A percentile compares a stretch with the other conserved stretches of the same genome.
Conservation (phyloP, 92 coral and sea anemone genomes). For the Epizoanthus rinbou region DNA sequence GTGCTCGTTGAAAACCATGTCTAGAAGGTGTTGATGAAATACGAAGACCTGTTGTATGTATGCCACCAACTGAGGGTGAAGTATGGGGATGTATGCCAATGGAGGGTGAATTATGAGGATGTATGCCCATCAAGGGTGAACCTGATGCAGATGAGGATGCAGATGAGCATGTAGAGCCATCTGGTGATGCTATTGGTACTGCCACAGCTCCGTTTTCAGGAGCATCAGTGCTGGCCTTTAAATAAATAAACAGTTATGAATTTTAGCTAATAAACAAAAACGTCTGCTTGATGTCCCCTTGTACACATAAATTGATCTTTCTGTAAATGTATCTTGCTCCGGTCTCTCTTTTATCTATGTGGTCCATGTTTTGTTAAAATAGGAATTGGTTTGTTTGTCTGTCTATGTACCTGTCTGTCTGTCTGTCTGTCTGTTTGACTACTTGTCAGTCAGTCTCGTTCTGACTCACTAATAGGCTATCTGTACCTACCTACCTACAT, state of each 20-base stretch:
- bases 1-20: conserved; percentile 12
- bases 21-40: conserved; percentile 36
- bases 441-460: no score
- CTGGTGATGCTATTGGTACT: not conserved
- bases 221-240: not conserved
- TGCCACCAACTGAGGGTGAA: not conserved
- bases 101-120: not conserved
- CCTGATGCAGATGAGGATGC: conserved; percentile 13
- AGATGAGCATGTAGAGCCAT: not conserved
- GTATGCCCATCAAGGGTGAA: not conserved
- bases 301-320: no score
- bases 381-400: not conserved
- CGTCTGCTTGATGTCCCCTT: not conserved
- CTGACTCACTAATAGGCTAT: no score
- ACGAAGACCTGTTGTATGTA: not conserved
- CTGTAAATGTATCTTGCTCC: no score
- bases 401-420: not conserved
- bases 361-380: no score
- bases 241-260: not conserved
- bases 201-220: not conserved
- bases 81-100: not conserved
- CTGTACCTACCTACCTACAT: no score
- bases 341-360: no score
- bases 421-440: not conserved
- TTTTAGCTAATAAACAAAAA: not conserved